Conservation (phyloP, 2,797 vertebrate species). For the Xerus rutilus region DNA sequence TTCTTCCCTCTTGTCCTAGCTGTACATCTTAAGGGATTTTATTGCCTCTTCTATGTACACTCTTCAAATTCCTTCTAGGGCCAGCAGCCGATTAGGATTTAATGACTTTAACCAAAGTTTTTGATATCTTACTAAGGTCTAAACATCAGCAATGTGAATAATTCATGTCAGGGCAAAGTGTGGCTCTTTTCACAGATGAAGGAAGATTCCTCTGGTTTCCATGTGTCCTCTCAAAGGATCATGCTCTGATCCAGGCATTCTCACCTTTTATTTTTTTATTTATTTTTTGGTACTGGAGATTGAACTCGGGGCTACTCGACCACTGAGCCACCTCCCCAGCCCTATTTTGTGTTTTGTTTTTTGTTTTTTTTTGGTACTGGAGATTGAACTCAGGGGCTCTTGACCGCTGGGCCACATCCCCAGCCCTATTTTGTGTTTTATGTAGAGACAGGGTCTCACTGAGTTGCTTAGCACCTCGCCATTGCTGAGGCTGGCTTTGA, state of each 20-base stretch:
- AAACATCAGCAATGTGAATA: not conserved
- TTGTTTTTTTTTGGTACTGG: no score
- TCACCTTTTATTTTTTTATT: not conserved
- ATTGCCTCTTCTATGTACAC: not conserved
- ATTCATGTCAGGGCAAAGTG: not conserved
- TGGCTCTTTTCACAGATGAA: not conserved
- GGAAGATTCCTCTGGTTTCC: not conserved
- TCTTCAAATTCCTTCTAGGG: constrained; percentile 17
- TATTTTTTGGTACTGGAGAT: no score
- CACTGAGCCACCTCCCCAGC: no score
- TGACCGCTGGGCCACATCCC: no score
- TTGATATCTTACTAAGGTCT: not conserved
- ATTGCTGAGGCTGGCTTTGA: no score
- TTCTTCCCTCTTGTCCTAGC: not conserved
- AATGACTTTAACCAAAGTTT: constrained; percentile 39
- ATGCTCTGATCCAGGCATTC: not conserved
- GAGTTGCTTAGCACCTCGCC: no score
- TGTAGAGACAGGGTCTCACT: no score
- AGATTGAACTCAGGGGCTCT: no score
- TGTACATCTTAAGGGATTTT: not conserved
- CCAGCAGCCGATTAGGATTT: constrained; percentile 1
- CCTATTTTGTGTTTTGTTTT: no score
- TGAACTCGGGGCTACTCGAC: no score
- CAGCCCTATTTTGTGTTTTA: no score
- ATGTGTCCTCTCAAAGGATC: not conserved